phyloP scores from a whole-genome alignment of 2,888 invertebrate species.

The Muscina levida region DNA sequence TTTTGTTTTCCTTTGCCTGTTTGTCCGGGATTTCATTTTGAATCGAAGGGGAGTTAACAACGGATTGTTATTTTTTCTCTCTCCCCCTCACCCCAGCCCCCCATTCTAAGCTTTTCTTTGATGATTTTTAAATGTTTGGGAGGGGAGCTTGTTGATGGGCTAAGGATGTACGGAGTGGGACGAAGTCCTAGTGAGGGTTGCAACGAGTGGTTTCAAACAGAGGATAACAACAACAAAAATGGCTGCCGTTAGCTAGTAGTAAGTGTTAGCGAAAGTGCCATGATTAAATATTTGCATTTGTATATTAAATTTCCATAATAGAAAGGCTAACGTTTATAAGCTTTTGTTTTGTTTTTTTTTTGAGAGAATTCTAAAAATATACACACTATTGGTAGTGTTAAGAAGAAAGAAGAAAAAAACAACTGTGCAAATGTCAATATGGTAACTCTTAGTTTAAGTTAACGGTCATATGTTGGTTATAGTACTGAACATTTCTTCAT shows the following conservation, averaged over 20 bases:
- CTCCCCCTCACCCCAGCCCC: too few relatives aligned
- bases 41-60: slow-evolving; percentile 39
- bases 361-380: too few relatives aligned
- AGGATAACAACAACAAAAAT: slow-evolving; percentile 50
- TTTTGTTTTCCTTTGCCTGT: slow-evolving; percentile 65
- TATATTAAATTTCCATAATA: slow-evolving; percentile 68
- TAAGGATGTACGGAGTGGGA: not conserved
- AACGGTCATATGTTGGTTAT: too few relatives aligned
- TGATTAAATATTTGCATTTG: slow-evolving; percentile 76
- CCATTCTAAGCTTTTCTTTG: too few relatives aligned
- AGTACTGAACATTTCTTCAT: too few relatives aligned
- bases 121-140: too few relatives aligned
- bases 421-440: too few relatives aligned
- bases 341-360: too few relatives aligned
- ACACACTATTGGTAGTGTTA: too few relatives aligned
- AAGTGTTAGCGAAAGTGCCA: slow-evolving; percentile 67
- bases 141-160: not conserved
- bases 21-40: slow-evolving; percentile 34
- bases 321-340: too few relatives aligned
- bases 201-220: slow-evolving; percentile 52
- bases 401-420: too few relatives aligned
- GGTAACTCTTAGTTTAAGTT: too few relatives aligned
- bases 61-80: slow-evolving; percentile 11
- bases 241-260: slow-evolving; percentile 66
- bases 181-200: not conserved